A percentile compares a stretch with the other conserved stretches of the same genome.
phyloP scores from a whole-genome alignment of 2,797 vertebrate genomes.

The Chromis chromis region DNA sequence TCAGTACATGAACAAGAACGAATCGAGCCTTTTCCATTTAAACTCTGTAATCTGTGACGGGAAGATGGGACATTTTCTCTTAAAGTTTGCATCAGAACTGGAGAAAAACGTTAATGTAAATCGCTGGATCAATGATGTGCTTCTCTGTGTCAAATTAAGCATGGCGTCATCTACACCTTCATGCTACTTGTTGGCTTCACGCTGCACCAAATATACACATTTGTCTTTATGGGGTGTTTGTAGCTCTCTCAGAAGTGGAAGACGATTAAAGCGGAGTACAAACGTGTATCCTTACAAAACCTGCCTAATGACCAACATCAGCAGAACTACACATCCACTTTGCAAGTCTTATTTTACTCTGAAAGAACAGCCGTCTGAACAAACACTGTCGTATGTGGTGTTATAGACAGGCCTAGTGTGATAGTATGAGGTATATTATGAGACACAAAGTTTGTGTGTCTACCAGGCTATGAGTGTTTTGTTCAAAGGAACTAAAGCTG shows the following conservation, averaged over 20 bases:
- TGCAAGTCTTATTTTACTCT: constrained; percentile 13
- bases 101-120: constrained; percentile 16
- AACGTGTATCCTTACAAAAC: constrained; percentile 18
- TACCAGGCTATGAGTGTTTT: not conserved
- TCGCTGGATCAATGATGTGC: not conserved
- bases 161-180: constrained; percentile 24
- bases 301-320: constrained; percentile 14
- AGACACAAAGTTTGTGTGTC: not conserved
- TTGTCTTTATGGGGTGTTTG: constrained; percentile 29
- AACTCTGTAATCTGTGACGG: not conserved
- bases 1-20: constrained; percentile 9
- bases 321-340: not conserved
- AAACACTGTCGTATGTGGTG: not conserved
- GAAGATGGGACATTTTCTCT: constrained; percentile 8
- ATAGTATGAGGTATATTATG: not conserved
- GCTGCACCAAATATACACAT: constrained; percentile 30
- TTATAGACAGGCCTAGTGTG: not conserved
- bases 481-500: constrained; percentile 15
- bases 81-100: constrained; percentile 21
- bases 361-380: not conserved
- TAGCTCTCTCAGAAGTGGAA: constrained; percentile 1
- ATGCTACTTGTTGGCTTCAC: constrained; percentile 31
- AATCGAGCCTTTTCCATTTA: constrained; percentile 11
- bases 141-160: constrained; percentile 39
- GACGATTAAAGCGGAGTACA: constrained; percentile 36